Conservation (phyloP, 1,140 invertebrate species). For the Zaprionus lachaisei region DNA sequence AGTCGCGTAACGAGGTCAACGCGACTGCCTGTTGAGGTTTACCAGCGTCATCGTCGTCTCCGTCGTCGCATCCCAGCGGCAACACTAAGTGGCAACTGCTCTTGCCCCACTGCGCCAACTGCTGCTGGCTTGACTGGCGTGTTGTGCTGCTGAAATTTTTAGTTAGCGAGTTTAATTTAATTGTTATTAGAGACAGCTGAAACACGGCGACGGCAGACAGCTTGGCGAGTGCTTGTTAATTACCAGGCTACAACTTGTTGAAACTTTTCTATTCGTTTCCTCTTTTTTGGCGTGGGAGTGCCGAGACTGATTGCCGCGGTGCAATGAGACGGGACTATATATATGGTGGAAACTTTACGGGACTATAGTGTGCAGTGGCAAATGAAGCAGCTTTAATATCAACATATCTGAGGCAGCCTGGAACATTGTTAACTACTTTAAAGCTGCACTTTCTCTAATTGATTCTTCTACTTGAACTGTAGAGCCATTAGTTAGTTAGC, state of each 20-base stretch:
- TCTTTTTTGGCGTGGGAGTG: not conserved
- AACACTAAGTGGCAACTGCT: slow-evolving; percentile 35
- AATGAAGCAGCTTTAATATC: not conserved
- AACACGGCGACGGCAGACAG: slow-evolving; percentile 47
- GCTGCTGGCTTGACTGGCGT: slow-evolving; percentile 28
- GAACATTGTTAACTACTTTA: not conserved
- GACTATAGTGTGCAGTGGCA: not conserved
- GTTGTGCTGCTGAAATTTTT: slow-evolving; percentile 56
- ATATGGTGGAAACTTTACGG: no score
- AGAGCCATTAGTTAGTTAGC: not conserved
- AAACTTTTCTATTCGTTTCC: slow-evolving; percentile 2
- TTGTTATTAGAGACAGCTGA: slow-evolving; percentile 68
- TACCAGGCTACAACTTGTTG: slow-evolving; percentile 66
- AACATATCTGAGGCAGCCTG: not conserved
- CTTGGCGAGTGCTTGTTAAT: slow-evolving; percentile 67
- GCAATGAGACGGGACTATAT: not conserved
- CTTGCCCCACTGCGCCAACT: slow-evolving; percentile 23
- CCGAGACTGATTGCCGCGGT: not conserved
- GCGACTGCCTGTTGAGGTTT: slow-evolving; percentile 38
- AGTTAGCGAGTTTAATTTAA: slow-evolving; percentile 66
- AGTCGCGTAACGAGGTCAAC: slow-evolving; percentile 37
- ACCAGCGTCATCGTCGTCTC: slow-evolving; percentile 2
- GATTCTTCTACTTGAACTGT: not conserved
- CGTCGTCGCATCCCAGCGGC: slow-evolving; percentile 18
- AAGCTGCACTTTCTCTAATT: not conserved